phyloP scores from a whole-genome alignment of 2,888 invertebrate genomes.

The Callosobruchus maculatus region DNA sequence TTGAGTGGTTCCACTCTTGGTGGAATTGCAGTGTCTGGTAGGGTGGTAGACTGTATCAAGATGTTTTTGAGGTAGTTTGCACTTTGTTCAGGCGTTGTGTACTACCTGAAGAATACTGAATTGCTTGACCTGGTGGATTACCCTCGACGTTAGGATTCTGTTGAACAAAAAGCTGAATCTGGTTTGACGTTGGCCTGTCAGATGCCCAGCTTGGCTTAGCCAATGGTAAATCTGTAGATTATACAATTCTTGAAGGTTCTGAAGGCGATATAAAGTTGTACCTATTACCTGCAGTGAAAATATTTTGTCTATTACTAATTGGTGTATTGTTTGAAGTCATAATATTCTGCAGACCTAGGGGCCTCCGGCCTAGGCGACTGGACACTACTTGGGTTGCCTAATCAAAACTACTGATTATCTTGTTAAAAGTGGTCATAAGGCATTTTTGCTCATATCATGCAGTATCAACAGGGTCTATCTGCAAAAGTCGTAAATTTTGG shows the following conservation, averaged over 20 bases:
- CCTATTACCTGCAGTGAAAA: neutral
- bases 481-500: too few species aligned
- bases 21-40: neutral
- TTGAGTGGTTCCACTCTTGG: neutral
- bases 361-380: too few species aligned
- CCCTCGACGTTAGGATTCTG: too few species aligned
- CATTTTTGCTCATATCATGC: too few species aligned
- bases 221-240: neutral
- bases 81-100: neutral
- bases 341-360: neutral
- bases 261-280: neutral
- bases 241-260: neutral
- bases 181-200: neutral
- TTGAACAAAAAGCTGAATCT: neutral
- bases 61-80: neutral
- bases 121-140: neutral
- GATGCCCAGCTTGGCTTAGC: neutral
- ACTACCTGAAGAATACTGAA: neutral
- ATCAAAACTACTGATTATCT: too few species aligned
- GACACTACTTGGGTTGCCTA: too few species aligned
- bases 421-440: too few species aligned
- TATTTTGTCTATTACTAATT: neutral
- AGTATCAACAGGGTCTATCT: too few species aligned
- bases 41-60: neutral
- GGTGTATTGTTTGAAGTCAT: neutral